A percentile compares a stretch with the other conserved stretches of the same genome.
phyloP scores from a whole-genome alignment of 2,888 invertebrate species.

The Dasypolia templi region DNA sequence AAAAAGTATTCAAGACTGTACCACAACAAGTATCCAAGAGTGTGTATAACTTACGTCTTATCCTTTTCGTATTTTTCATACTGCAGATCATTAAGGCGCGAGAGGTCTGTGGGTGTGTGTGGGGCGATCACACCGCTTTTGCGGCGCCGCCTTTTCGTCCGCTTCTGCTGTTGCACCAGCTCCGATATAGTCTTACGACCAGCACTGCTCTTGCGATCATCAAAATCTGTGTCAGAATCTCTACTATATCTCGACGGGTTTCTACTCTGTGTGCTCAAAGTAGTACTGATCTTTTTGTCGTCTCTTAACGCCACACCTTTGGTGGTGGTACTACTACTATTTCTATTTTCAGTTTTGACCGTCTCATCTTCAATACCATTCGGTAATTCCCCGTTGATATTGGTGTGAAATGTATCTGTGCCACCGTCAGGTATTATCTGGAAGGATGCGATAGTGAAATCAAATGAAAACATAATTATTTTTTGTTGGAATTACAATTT shows the following conservation, averaged over 20 bases:
- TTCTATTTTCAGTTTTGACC: conserved; percentile 18
- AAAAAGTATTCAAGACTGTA: background rate
- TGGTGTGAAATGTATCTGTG: conserved; percentile 43
- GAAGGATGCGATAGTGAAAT: conserved; percentile 46
- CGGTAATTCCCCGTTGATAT: conserved; percentile 42
- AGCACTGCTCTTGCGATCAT: conserved; percentile 78
- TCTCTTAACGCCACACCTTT: conserved; percentile 64
- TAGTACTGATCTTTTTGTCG: conserved; percentile 76
- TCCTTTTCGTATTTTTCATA: conserved; percentile 91
- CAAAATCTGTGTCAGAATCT: conserved; percentile 78
- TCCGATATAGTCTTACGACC: conserved; percentile 83
- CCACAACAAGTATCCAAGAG: background rate
- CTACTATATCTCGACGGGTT: conserved; percentile 72
- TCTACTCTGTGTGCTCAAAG: conserved; percentile 79
- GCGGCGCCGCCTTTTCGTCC: conserved; percentile 72
- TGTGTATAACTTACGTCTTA: conserved; percentile 83
- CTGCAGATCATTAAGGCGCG: conserved; percentile 82
- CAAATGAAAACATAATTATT: conserved; percentile 5
- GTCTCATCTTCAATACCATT: conserved; percentile 71
- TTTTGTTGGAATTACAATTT: conserved; percentile 17
- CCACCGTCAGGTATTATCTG: conserved; percentile 79
- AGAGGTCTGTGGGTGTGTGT: conserved; percentile 84
- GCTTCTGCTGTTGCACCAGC: conserved; percentile 72
- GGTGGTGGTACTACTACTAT: conserved; percentile 7
- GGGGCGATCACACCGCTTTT: conserved; percentile 90